These are phyloP conservation scores for Drosophila rufa DNA, from an alignment of 1,140 invertebrate genomes.

Conservation along the genomic window DNA sequence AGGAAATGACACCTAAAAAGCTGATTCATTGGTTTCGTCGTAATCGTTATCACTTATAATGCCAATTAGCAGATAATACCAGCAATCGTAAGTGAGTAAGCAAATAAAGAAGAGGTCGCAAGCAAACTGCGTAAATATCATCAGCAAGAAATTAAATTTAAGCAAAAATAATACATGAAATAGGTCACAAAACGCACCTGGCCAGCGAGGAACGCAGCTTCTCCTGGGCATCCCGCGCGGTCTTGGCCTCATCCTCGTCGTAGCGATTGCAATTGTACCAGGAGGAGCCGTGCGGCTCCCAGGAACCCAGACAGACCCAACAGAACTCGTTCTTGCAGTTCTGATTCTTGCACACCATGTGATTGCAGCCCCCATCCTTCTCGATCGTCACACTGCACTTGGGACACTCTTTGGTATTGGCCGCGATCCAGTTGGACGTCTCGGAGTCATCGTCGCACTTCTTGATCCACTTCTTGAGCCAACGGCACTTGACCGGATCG, in stretches of 20 bases:
- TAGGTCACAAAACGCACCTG: slow-evolving; percentile 50
- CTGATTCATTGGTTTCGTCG: slow-evolving; percentile 15
- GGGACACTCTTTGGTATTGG: slow-evolving; percentile 99
- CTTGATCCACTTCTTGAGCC: slow-evolving; percentile 98
- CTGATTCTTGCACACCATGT: slow-evolving; percentile 99
- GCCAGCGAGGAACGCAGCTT: slow-evolving; percentile 93
- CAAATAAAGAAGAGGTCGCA: background rate
- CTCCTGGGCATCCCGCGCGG: slow-evolving; percentile 98
- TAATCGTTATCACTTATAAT: slow-evolving; percentile 11
- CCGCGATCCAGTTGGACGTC: slow-evolving; percentile 99
- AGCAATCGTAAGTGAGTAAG: background rate
- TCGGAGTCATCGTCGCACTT: slow-evolving; percentile 99
- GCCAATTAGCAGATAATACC: slow-evolving; percentile 18
- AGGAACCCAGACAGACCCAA: slow-evolving; percentile 99
- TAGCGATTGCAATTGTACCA: slow-evolving; percentile 99
- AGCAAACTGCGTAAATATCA: background rate
- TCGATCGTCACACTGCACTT: slow-evolving; percentile 99
- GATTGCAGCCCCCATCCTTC: slow-evolving; percentile 99
- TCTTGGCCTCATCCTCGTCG: slow-evolving; percentile 98
- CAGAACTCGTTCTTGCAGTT: slow-evolving; percentile 99
- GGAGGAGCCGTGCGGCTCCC: slow-evolving; percentile 99
- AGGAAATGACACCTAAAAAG: background rate
- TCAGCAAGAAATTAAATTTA: no score
- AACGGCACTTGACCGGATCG: slow-evolving; percentile 97
- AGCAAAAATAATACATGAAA: background rate